These are phyloP conservation scores for Chroicocephalus ridibundus DNA, from an alignment of 2,113 vertebrate genomes.

Conservation along the genomic window DNA sequence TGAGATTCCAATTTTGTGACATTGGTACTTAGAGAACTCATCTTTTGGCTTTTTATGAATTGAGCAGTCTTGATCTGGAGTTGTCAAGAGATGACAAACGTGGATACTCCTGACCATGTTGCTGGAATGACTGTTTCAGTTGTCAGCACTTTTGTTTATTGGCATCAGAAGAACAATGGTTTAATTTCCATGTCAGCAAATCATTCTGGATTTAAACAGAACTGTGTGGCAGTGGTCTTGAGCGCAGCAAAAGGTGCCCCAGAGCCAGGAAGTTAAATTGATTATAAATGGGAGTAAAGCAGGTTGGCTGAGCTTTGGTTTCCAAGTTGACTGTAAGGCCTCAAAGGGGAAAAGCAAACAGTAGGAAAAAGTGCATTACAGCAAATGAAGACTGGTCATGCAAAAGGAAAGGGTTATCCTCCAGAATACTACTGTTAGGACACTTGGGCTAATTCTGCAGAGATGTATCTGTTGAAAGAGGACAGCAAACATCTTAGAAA, in stretches of 20 bases:
- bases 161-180: slow-evolving; percentile 6
- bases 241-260: background rate
- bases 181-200: slow-evolving; percentile 33
- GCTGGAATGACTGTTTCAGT: background rate
- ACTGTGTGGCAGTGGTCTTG: background rate
- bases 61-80: slow-evolving; percentile 13
- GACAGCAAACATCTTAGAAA: background rate
- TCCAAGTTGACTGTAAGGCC: background rate
- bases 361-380: background rate
- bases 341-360: background rate
- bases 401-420: background rate
- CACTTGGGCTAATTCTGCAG: background rate
- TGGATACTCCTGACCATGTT: background rate
- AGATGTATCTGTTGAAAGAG: background rate
- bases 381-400: background rate
- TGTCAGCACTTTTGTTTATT: slow-evolving; percentile 23
- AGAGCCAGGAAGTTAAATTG: slow-evolving; percentile 7
- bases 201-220: slow-evolving; percentile 19
- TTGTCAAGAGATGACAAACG: background rate
- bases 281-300: background rate
- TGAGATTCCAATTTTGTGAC: slow-evolving; percentile 10
- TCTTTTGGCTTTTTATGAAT: slow-evolving; percentile 38
- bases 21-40: background rate
- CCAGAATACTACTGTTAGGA: background rate
- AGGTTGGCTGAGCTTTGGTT: background rate